Conservation (phyloP, 1,140 invertebrate species). For the Latrodectus geometricus region DNA sequence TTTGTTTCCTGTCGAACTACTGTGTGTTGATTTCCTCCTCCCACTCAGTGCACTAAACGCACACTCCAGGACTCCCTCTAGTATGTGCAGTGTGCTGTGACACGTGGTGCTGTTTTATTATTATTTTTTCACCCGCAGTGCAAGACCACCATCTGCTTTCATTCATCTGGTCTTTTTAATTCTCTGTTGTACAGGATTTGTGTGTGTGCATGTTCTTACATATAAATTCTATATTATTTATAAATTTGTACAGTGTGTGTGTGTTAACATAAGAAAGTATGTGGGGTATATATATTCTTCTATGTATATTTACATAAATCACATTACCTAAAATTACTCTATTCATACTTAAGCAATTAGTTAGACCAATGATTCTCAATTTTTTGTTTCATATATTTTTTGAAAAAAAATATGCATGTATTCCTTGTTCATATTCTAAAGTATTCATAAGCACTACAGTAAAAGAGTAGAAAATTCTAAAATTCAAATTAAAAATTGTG, state of each 20-base stretch:
- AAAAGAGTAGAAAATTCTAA: too few species aligned
- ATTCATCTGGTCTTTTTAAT: conserved; percentile 31
- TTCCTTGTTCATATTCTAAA: too few species aligned
- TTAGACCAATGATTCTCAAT: too few species aligned
- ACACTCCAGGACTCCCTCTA: background rate
- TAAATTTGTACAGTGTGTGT: conserved; percentile 50
- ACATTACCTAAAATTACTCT: too few species aligned
- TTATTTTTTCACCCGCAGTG: background rate
- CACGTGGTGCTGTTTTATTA: background rate
- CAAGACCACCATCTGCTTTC: background rate
- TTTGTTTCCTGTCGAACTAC: conserved; percentile 48
- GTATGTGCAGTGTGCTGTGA: background rate
- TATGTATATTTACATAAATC: too few species aligned
- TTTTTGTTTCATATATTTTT: too few species aligned
- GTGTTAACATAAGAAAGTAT: background rate
- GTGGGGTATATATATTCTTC: too few species aligned
- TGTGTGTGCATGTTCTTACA: conserved; percentile 19
- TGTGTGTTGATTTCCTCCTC: conserved; percentile 21
- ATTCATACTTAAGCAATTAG: too few species aligned
- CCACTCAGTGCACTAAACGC: background rate
- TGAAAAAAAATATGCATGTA: too few species aligned
- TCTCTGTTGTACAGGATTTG: conserved; percentile 36
- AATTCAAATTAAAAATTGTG: too few species aligned
- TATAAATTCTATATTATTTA: conserved; percentile 52
- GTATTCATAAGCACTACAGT: too few species aligned